phyloP scores from a whole-genome alignment of 2,113 vertebrate genomes.

The Indri indri region DNA sequence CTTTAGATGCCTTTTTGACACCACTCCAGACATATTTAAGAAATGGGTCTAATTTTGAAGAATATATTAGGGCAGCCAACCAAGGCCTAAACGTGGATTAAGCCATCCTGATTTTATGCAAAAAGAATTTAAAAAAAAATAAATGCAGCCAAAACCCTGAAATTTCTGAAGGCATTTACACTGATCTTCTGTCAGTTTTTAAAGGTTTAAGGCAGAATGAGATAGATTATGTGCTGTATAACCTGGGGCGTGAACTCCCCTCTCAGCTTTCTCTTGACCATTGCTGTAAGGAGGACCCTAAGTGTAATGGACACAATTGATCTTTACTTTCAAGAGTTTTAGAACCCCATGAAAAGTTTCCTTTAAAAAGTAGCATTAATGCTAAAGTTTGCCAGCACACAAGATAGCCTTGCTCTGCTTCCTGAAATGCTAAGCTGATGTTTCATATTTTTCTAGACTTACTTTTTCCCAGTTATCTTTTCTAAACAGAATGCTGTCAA shows the following conservation, averaged over 20 bases:
- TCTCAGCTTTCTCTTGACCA: neutral
- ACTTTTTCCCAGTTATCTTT: neutral
- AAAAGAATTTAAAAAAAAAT: conserved; percentile 59
- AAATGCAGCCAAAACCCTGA: conserved; percentile 39
- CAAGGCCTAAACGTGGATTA: conserved; percentile 69
- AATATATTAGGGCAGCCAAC: conserved; percentile 57
- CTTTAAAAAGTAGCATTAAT: neutral
- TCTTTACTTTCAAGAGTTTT: conserved; percentile 1
- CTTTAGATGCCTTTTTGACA: conserved; percentile 60
- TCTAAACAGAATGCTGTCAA: conserved; percentile 23
- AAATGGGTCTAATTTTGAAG: conserved; percentile 70
- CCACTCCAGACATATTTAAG: conserved; percentile 68
- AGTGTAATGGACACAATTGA: neutral
- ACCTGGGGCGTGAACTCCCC: neutral
- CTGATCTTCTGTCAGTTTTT: neutral
- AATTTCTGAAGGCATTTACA: conserved; percentile 52
- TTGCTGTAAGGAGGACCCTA: neutral
- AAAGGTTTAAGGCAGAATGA: neutral
- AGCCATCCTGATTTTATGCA: conserved; percentile 57
- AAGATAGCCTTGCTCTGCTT: neutral
- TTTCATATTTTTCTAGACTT: neutral
- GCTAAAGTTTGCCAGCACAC: neutral
- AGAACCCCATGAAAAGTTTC: neutral
- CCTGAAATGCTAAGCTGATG: neutral
- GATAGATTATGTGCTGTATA: accelerated